Percentiles rank a stretch among this genome's conserved stretches.
These are phyloP conservation scores for Tichodroma muraria DNA, from an alignment of 2,113 vertebrate genomes.

Conservation along the genomic window DNA sequence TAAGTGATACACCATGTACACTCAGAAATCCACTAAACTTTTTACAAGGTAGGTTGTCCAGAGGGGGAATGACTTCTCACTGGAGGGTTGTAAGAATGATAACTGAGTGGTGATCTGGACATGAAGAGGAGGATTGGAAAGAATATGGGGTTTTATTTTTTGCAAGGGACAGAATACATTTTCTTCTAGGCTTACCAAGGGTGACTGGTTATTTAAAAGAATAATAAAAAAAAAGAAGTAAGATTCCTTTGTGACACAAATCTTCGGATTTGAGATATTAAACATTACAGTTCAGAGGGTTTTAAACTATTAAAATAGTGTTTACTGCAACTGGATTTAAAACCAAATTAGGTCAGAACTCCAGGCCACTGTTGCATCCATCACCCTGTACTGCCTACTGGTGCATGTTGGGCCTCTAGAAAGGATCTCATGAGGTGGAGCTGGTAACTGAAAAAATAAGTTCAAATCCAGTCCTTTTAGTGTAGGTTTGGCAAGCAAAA, in stretches of 20 bases:
- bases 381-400: too few relatives aligned
- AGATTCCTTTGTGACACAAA: neutral
- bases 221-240: neutral
- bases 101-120: neutral
- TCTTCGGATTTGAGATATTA: neutral
- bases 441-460: neutral
- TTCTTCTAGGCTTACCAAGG: neutral
- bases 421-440: neutral
- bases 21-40: neutral
- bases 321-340: neutral
- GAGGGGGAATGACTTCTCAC: neutral
- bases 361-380: neutral
- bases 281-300: neutral
- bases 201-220: neutral
- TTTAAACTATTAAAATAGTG: neutral
- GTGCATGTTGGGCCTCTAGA: neutral
- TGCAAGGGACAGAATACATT: neutral
- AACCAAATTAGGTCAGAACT: neutral
- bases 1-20: neutral
- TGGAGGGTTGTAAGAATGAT: neutral
- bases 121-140: neutral
- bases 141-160: neutral
- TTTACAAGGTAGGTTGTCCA: neutral
- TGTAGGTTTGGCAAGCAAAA: neutral
- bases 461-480: neutral